Conservation (phyloP, 2,113 vertebrate species). For the Hippocampus barbouri region DNA sequence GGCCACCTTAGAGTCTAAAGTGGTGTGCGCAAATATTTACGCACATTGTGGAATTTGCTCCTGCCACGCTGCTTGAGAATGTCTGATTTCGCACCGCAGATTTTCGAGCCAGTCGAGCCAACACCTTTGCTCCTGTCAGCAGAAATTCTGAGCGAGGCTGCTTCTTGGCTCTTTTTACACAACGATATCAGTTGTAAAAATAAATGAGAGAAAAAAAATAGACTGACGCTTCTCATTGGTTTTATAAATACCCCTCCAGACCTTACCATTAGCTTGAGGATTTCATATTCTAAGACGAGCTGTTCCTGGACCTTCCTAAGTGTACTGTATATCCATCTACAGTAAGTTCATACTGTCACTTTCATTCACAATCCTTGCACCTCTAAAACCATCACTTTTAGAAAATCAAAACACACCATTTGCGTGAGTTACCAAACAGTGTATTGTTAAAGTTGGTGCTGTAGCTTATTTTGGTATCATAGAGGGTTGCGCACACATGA, state of each 20-base stretch:
- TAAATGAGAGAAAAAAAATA: neutral
- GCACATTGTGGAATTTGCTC: slow-evolving; percentile 51
- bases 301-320: neutral
- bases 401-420: no score
- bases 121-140: slow-evolving; percentile 37
- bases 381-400: no score
- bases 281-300: neutral
- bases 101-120: slow-evolving; percentile 35
- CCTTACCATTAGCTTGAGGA: no score
- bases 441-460: no score
- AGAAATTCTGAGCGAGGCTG: slow-evolving; percentile 36
- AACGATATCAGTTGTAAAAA: neutral
- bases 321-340: neutral
- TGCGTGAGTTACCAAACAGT: no score
- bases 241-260: no score
- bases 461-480: no score
- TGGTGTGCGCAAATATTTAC: slow-evolving; percentile 59
- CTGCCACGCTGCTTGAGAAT: slow-evolving; percentile 36
- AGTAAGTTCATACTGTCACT: no score
- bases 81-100: slow-evolving; percentile 50
- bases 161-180: slow-evolving; percentile 28
- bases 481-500: no score
- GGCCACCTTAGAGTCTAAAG: slow-evolving; percentile 43
- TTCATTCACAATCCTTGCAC: no score
- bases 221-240: neutral